Evolutionary conservation across 2,113 vertebrate genomes (phyloP).

Genomic region (Ifrita kowaldi): DNA sequence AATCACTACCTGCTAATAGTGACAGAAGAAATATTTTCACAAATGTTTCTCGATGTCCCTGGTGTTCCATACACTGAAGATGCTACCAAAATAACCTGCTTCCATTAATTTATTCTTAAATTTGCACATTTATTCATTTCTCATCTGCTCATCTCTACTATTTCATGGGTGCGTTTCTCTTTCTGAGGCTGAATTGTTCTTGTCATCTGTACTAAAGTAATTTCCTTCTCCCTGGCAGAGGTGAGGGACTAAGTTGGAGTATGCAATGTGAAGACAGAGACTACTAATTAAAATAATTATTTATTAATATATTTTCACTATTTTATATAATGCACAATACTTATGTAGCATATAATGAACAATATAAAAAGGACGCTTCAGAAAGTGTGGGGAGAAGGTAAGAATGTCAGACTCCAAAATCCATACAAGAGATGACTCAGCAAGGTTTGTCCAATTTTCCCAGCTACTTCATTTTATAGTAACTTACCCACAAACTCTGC

Average conservation of each 20-base stretch:
- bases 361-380: not conserved
- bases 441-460: not conserved
- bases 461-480: not conserved
- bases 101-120: not conserved
- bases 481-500: not conserved
- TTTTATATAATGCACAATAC: not conserved
- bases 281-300: not conserved
- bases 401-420: not conserved
- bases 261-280: not conserved
- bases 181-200: not conserved
- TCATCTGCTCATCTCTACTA: not conserved
- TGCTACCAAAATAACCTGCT: not conserved
- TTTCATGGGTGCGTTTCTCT: not conserved
- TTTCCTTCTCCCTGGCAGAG: not conserved
- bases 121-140: not conserved
- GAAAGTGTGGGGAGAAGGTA: not conserved
- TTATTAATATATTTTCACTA: not conserved
- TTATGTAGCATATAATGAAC: not conserved
- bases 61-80: not conserved
- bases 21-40: not conserved
- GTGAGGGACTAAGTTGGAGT: not conserved
- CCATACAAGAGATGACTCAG: not conserved
- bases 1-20: not conserved
- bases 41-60: not conserved
- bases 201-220: not conserved